Percentiles rank a stretch among this genome's conserved stretches.
Evolutionary conservation across 2,797 vertebrate genomes (phyloP).

Genomic region (Platyrinchus mystaceus): DNA sequence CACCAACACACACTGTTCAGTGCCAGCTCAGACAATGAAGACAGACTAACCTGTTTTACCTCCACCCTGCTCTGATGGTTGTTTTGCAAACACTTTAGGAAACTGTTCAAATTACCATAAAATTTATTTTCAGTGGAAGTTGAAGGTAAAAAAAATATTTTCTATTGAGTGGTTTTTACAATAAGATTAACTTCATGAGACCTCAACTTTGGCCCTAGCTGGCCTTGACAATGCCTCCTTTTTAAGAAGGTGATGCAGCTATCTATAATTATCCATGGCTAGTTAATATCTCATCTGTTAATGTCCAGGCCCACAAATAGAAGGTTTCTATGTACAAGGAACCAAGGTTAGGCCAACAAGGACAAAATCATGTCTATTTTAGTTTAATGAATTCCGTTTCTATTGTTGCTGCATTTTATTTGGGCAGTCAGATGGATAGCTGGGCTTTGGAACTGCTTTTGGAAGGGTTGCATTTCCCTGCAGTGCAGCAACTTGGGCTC

Average conservation of each 20-base stretch:
- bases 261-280: conserved; percentile 59
- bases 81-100: conserved; percentile 48
- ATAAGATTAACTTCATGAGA: conserved; percentile 58
- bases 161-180: conserved; percentile 32
- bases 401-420: conserved; percentile 47
- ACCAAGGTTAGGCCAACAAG: conserved; percentile 37
- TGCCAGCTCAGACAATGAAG: conserved; percentile 3
- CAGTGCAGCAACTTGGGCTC: neutral
- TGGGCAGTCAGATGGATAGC: conserved; percentile 32
- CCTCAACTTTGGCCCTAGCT: conserved; percentile 47
- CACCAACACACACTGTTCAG: neutral
- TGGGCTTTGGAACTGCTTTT: neutral
- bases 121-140: conserved; percentile 32
- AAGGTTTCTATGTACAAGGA: conserved; percentile 31
- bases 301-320: conserved; percentile 39
- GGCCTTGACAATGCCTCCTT: conserved; percentile 45
- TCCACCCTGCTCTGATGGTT: neutral
- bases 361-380: conserved; percentile 39
- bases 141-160: neutral
- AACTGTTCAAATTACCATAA: conserved; percentile 49
- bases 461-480: neutral
- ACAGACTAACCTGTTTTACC: conserved; percentile 28
- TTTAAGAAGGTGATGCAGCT: conserved; percentile 50
- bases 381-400: conserved; percentile 35
- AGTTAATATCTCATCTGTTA: conserved; percentile 65